These are phyloP conservation scores for Cyclophora punctaria DNA, from an alignment of 2,888 invertebrate genomes.

Conservation along the genomic window DNA sequence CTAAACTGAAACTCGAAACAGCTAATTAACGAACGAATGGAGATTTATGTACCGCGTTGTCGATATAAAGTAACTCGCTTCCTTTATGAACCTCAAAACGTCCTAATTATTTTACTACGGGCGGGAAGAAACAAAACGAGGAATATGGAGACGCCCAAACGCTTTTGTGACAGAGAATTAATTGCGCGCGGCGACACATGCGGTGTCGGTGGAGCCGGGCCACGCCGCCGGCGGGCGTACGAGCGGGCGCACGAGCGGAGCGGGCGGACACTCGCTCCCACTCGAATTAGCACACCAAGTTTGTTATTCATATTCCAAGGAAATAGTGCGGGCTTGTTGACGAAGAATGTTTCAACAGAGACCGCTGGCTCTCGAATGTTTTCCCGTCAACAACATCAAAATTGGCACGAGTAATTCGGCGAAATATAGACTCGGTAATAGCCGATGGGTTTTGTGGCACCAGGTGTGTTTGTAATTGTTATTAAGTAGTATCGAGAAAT, in stretches of 20 bases:
- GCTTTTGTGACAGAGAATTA: constrained; percentile 74
- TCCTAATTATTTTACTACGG: constrained; percentile 72
- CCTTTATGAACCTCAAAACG: constrained; percentile 74
- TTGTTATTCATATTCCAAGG: constrained; percentile 10
- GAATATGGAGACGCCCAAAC: constrained; percentile 69
- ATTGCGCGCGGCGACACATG: constrained; percentile 72
- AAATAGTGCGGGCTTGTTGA: constrained; percentile 16
- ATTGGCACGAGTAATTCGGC: constrained; percentile 18
- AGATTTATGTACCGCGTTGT: constrained; percentile 73
- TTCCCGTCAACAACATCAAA: constrained; percentile 21
- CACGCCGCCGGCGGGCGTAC: constrained; percentile 14
- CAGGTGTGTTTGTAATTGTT: too few species aligned
- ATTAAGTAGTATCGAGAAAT: too few species aligned
- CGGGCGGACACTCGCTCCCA: constrained; percentile 5
- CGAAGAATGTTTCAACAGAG: constrained; percentile 24
- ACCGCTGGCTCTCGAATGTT: constrained; percentile 24
- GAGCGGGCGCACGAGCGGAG: constrained; percentile 20
- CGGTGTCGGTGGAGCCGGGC: constrained; percentile 26
- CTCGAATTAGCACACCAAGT: constrained; percentile 13
- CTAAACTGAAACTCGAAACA: constrained; percentile 39
- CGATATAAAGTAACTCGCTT: constrained; percentile 72
- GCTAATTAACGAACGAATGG: constrained; percentile 68
- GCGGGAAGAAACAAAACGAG: constrained; percentile 62
- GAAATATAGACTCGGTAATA: neutral
- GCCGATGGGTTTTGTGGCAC: too few species aligned